Conservation (phyloP, 2,113 vertebrate species). For the Lathamus discolor region DNA sequence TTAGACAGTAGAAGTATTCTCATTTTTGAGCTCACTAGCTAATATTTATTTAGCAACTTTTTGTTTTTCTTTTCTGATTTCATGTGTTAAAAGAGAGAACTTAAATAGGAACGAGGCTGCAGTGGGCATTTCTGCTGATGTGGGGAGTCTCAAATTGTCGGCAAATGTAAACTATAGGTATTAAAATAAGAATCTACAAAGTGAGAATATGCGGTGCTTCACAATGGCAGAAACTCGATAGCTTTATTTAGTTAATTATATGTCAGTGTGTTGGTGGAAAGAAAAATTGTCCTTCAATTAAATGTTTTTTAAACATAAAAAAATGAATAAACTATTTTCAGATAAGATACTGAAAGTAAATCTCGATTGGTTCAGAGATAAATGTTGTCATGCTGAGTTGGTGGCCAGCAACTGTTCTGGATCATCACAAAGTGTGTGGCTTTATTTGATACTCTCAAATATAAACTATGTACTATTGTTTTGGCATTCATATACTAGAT, state of each 20-base stretch:
- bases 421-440: neutral
- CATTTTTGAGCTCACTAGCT: neutral
- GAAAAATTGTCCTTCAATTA: neutral
- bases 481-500: rapidly evolving
- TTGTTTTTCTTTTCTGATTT: neutral
- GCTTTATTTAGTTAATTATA: neutral
- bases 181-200: neutral
- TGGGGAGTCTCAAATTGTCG: neutral
- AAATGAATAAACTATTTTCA: neutral
- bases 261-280: neutral
- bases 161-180: neutral
- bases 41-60: neutral
- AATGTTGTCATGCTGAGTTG: rapidly evolving
- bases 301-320: neutral
- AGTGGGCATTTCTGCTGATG: neutral
- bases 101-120: neutral
- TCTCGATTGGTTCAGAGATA: no score
- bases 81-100: neutral
- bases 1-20: neutral
- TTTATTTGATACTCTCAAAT: neutral
- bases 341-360: rapidly evolving
- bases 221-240: neutral
- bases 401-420: neutral
- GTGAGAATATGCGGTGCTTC: neutral
- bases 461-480: neutral